A percentile compares a stretch with the other conserved stretches of the same genome.
Conservation (phyloP, 2,888 invertebrate species). For the Theretra japonica region DNA sequence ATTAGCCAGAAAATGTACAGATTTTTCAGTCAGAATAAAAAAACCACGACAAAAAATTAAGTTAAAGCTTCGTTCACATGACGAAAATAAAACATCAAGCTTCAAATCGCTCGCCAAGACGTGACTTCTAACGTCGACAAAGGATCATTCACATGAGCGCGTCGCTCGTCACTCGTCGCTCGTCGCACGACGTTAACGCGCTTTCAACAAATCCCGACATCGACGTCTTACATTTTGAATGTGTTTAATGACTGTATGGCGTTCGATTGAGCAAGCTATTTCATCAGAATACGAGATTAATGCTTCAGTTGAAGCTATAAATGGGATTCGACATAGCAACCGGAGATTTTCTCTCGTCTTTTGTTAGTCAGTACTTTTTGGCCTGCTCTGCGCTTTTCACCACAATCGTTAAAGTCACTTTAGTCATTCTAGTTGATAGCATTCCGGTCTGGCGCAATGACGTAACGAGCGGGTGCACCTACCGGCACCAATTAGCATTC, state of each 20-base stretch:
- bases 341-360: not conserved
- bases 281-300: not conserved
- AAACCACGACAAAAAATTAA: not conserved
- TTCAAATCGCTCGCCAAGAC: not conserved
- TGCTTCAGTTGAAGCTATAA: not conserved
- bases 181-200: not conserved
- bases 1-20: not conserved
- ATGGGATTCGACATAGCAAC: not conserved
- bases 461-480: constrained; percentile 6
- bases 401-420: not conserved
- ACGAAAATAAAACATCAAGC: not conserved
- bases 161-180: not conserved
- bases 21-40: not conserved
- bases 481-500: constrained; percentile 2
- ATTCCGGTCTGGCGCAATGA: constrained; percentile 3
- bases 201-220: not conserved
- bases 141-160: constrained; percentile 6
- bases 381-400: not conserved
- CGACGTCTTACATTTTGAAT: not conserved
- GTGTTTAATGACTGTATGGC: not conserved
- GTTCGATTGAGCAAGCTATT: not conserved
- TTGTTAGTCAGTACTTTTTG: not conserved
- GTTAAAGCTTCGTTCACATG: not conserved
- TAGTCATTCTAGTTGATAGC: not conserved
- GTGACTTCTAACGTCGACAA: constrained; percentile 6